Conservation (phyloP, 2,888 invertebrate species). For the Platycnemis pennipes region DNA sequence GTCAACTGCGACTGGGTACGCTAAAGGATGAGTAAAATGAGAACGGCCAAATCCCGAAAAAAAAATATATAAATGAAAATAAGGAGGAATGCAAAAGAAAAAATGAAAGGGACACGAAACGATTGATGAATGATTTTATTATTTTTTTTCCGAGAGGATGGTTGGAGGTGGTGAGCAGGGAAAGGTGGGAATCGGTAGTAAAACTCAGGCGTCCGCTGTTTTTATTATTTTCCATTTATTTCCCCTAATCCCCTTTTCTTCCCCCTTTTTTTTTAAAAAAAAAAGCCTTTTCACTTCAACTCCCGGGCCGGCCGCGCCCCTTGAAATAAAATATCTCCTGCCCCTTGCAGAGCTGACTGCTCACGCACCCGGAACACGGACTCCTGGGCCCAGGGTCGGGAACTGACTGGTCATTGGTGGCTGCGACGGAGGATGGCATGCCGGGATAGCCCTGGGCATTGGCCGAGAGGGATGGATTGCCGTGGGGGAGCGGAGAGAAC, state of each 20-base stretch:
- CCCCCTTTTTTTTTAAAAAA: too few species aligned
- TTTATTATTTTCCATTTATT: neutral
- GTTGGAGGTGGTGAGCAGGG: too few species aligned
- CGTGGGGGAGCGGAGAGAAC: neutral
- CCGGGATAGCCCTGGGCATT: neutral
- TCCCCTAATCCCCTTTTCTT: neutral
- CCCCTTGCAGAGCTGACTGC: neutral
- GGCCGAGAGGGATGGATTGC: neutral
- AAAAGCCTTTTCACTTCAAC: neutral
- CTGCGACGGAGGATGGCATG: neutral
- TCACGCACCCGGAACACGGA: neutral
- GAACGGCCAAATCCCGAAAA: neutral
- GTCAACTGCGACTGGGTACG: neutral
- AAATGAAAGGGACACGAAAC: too few species aligned
- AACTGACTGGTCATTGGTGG: neutral
- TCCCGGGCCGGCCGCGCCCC: neutral
- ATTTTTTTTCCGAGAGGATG: too few species aligned
- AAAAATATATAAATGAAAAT: neutral
- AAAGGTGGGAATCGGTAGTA: neutral
- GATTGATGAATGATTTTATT: too few species aligned
- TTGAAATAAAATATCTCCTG: slow-evolving; percentile 48
- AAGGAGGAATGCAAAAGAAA: neutral
- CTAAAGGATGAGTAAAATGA: neutral
- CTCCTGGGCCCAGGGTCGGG: neutral
- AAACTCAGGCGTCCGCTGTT: neutral